Evolutionary conservation across 2,797 vertebrate species (phyloP).

Genomic region (Mallotus villosus): DNA sequence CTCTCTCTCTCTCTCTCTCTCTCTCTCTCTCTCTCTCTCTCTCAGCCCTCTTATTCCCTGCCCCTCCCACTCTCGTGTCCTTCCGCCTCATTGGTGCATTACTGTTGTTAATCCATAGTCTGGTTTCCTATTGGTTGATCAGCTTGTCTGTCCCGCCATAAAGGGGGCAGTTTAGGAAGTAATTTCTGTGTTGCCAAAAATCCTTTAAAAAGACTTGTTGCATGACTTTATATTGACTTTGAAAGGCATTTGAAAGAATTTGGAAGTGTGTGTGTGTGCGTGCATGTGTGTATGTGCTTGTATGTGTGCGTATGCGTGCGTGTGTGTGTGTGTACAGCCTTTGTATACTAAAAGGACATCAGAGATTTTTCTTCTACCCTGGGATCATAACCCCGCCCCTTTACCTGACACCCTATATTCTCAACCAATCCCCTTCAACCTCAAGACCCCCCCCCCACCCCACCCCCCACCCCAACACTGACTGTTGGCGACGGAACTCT

Average conservation of each 20-base stretch:
- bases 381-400: background rate
- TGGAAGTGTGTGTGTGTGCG: slow-evolving; percentile 47
- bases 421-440: slow-evolving; percentile 60
- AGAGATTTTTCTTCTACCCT: background rate
- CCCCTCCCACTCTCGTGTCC: slow-evolving; percentile 45
- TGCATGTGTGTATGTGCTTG: slow-evolving; percentile 6
- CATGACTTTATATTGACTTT: slow-evolving; percentile 76
- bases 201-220: slow-evolving; percentile 70
- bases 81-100: slow-evolving; percentile 57
- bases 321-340: slow-evolving; percentile 25
- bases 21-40: too few relatives aligned
- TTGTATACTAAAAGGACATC: slow-evolving; percentile 37
- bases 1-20: slow-evolving; percentile 34
- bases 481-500: slow-evolving; percentile 55
- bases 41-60: too few relatives aligned
- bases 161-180: slow-evolving; percentile 57
- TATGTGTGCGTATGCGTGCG: slow-evolving; percentile 3
- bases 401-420: slow-evolving; percentile 53
- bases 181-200: slow-evolving; percentile 82
- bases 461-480: too few relatives aligned
- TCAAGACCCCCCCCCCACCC: slow-evolving; percentile 21
- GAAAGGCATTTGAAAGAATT: slow-evolving; percentile 65
- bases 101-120: background rate
- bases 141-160: slow-evolving; percentile 59
- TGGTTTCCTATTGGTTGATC: slow-evolving; percentile 55